phyloP scores from a whole-genome alignment of 2,888 invertebrate species.

The Steinernema carpocapsae region DNA sequence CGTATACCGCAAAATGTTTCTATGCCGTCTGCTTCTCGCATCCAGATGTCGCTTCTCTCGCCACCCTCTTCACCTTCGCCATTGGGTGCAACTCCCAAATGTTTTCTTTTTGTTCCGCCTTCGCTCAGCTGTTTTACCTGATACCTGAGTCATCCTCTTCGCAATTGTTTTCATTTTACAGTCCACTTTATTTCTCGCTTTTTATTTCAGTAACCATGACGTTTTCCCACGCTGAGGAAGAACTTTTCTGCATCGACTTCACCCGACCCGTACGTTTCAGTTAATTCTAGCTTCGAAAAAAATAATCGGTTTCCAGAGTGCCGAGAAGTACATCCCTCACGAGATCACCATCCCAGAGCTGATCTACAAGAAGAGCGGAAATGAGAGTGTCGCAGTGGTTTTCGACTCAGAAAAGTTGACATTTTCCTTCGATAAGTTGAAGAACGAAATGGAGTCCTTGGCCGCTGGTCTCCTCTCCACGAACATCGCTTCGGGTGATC shows the following conservation, averaged over 20 bases:
- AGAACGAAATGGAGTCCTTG: conserved; percentile 59
- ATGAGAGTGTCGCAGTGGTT: conserved; percentile 56
- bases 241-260: conserved; percentile 34
- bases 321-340: conserved; percentile 41
- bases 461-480: conserved; percentile 69
- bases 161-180: too few species aligned
- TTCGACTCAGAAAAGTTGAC: conserved; percentile 62
- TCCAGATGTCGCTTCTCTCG: too few species aligned
- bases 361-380: conserved; percentile 55
- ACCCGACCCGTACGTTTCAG: conserved; percentile 7
- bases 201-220: not conserved
- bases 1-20: too few species aligned
- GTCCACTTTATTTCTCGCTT: not conserved
- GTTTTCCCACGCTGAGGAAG: conserved; percentile 18
- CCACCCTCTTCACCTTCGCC: too few species aligned
- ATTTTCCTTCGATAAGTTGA: conserved; percentile 54
- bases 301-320: not conserved
- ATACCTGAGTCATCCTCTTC: too few species aligned
- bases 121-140: too few species aligned
- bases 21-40: too few species aligned
- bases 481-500: conserved; percentile 70
- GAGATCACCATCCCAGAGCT: conserved; percentile 61
- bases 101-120: too few species aligned
- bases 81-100: too few species aligned
- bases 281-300: not conserved